Evolutionary conservation across 1,140 invertebrate genomes (phyloP).

Genomic region (Ruditapes philippinarum): DNA sequence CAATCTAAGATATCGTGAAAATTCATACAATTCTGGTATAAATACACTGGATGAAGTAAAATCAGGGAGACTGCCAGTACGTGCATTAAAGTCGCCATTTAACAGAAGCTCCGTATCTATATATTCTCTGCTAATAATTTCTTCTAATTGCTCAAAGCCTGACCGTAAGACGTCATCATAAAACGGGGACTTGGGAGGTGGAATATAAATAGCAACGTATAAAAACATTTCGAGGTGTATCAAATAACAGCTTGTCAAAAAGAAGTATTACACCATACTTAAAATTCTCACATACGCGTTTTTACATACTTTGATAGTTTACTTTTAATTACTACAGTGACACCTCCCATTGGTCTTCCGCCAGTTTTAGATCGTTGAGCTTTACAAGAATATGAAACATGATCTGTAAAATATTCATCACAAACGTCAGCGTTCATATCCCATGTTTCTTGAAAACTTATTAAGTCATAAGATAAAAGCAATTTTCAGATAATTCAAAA

Average conservation of each 20-base stretch:
- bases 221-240: constrained; percentile 2
- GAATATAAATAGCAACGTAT: constrained; percentile 15
- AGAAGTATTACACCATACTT: constrained; percentile 26
- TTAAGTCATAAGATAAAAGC: constrained; percentile 6
- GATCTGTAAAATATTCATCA: background rate
- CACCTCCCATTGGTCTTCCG: constrained; percentile 36
- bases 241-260: constrained; percentile 16
- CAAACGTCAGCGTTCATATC: background rate
- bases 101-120: background rate
- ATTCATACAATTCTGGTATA: constrained; percentile 14
- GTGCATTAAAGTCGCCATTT: constrained; percentile 20
- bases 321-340: background rate
- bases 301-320: background rate
- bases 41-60: background rate
- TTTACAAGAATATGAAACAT: constrained; percentile 7
- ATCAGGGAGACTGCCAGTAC: background rate
- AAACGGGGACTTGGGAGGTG: constrained; percentile 11
- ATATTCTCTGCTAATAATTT: background rate
- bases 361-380: constrained; percentile 8
- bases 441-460: constrained; percentile 33
- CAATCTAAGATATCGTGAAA: background rate
- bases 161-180: background rate
- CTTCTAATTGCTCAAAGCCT: constrained; percentile 2
- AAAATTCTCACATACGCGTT: constrained; percentile 33
- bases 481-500: background rate